Percentiles rank a stretch among this genome's conserved stretches.
phyloP scores from a whole-genome alignment of 2,797 vertebrate genomes.

The Spheniscus humboldti region DNA sequence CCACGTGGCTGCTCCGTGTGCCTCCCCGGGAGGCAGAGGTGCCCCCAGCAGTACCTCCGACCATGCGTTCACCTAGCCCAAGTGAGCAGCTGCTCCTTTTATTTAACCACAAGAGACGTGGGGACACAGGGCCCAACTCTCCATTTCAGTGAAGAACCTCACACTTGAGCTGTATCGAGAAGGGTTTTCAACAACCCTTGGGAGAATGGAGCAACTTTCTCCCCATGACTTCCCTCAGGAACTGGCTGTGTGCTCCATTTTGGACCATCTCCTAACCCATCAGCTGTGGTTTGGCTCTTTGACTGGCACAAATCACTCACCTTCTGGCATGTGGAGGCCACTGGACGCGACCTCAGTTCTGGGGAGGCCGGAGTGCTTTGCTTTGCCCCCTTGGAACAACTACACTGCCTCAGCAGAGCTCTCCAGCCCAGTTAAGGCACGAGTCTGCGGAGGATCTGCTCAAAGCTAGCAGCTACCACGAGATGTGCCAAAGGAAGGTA shows the following conservation, averaged over 20 bases:
- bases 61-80: rapidly evolving
- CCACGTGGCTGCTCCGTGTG: not conserved
- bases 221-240: not conserved
- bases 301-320: not conserved
- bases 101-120: not conserved
- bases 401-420: not conserved
- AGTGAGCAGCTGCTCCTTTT: not conserved
- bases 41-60: rapidly evolving
- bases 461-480: not conserved
- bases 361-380: rapidly evolving
- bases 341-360: not conserved
- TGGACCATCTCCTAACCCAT: not conserved
- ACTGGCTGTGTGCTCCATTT: not conserved
- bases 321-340: not conserved
- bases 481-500: not conserved
- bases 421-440: not conserved
- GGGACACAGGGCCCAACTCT: not conserved
- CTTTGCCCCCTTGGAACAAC: not conserved
- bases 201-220: not conserved
- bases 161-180: not conserved
- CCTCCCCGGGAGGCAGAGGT: not conserved
- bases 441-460: not conserved
- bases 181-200: not conserved
- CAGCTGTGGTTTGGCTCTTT: not conserved
- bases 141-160: not conserved